Evolutionary conservation across 2,888 invertebrate genomes (phyloP).

Genomic region (Dryocosmus kuriphilus): DNA sequence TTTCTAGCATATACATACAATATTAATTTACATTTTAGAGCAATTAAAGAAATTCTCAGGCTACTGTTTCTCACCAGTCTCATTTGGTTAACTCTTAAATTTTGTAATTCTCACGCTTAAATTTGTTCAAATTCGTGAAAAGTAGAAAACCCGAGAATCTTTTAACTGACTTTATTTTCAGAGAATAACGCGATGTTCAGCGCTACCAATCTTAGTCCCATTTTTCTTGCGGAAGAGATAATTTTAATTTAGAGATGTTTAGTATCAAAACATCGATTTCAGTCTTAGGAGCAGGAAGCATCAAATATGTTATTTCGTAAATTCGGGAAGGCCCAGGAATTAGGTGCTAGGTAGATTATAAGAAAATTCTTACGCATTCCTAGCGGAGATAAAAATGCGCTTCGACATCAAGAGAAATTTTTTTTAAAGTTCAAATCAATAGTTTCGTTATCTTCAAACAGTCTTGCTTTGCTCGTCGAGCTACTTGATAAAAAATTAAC

Average conservation of each 20-base stretch:
- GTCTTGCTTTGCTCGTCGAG: not conserved
- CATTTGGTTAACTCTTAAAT: not conserved
- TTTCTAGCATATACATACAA: constrained; percentile 6
- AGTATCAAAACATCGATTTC: constrained; percentile 43
- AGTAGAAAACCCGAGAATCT: not conserved
- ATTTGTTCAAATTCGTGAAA: constrained; percentile 1
- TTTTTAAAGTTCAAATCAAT: not conserved
- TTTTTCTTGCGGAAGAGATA: constrained; percentile 16
- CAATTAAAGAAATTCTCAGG: not conserved
- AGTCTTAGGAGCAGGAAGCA: constrained; percentile 55
- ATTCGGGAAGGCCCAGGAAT: not conserved
- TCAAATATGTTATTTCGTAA: constrained; percentile 10
- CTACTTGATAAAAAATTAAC: not conserved
- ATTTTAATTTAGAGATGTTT: constrained; percentile 38
- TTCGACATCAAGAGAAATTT: not conserved
- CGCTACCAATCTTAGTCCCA: not conserved
- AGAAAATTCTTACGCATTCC: not conserved
- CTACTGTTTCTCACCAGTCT: not conserved
- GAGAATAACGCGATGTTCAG: constrained; percentile 6
- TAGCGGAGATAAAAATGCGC: not conserved
- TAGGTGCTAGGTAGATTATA: not conserved
- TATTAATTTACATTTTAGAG: constrained; percentile 21
- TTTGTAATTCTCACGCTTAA: not conserved
- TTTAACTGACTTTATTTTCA: not conserved
- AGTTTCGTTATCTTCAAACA: not conserved